phyloP scores from a whole-genome alignment of 1,140 invertebrate species.

The Zaprionus gabonicus region DNA sequence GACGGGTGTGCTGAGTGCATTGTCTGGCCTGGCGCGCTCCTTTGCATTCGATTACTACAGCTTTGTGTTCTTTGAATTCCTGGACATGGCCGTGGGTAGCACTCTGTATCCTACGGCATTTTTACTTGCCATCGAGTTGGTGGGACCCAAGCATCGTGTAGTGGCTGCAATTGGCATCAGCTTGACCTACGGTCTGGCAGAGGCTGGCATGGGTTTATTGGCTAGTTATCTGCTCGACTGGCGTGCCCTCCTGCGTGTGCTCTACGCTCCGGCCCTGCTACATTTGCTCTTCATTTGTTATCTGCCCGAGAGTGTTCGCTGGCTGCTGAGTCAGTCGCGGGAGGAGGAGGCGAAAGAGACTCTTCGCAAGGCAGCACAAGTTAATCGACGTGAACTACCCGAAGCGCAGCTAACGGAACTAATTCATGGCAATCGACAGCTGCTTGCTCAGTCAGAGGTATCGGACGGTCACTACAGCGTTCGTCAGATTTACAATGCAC shows the following conservation, averaged over 20 bases:
- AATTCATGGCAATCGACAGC: conserved; percentile 67
- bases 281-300: conserved; percentile 87
- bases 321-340: conserved; percentile 89
- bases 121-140: conserved; percentile 90
- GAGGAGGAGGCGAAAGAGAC: conserved; percentile 87
- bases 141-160: conserved; percentile 90
- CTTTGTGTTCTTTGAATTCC: conserved; percentile 88
- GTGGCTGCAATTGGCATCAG: conserved; percentile 89
- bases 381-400: conserved; percentile 88
- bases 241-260: conserved; percentile 88
- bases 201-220: conserved; percentile 87
- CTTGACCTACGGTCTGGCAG: conserved; percentile 89
- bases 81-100: conserved; percentile 87
- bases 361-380: conserved; percentile 87
- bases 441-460: conserved; percentile 45
- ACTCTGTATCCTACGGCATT: conserved; percentile 88
- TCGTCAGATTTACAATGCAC: conserved; percentile 80
- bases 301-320: conserved; percentile 88
- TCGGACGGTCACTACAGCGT: conserved; percentile 80
- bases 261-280: conserved; percentile 88
- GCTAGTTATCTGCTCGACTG: conserved; percentile 90
- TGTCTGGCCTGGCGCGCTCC: conserved; percentile 87
- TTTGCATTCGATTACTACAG: conserved; percentile 87
- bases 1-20: conserved; percentile 85
- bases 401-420: conserved; percentile 85